A percentile compares a stretch with the other conserved stretches of the same genome.
Evolutionary conservation across 2,797 vertebrate species (phyloP).

Genomic region (Rhinella marina): DNA sequence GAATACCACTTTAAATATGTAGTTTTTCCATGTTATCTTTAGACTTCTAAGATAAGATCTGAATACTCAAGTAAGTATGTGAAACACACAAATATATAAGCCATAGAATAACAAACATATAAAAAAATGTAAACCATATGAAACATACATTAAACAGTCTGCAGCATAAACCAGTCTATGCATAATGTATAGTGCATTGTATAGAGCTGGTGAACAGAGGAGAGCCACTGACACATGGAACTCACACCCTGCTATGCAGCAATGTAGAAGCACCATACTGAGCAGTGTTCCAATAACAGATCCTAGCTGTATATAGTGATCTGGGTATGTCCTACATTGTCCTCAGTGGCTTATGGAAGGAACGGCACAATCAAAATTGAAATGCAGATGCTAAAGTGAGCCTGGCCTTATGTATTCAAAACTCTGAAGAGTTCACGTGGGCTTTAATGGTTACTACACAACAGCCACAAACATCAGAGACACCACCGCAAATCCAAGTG

Average conservation of each 20-base stretch:
- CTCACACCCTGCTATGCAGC: not conserved
- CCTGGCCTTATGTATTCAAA: not conserved
- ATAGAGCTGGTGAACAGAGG: not conserved
- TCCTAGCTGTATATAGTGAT: not conserved
- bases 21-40: not conserved
- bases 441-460: not conserved
- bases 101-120: not conserved
- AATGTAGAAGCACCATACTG: not conserved
- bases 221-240: not conserved
- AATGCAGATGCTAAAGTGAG: not conserved
- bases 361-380: not conserved
- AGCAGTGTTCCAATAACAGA: not conserved
- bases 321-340: not conserved
- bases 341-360: not conserved
- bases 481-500: conserved; percentile 46
- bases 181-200: not conserved
- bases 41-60: not conserved
- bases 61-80: not conserved
- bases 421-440: not conserved
- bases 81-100: not conserved
- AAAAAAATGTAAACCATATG: not conserved
- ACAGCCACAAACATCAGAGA: not conserved
- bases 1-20: too few relatives aligned
- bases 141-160: not conserved
- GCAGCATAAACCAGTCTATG: not conserved